Conservation (phyloP, 2,888 invertebrate species). For the Metopia argyrocephala region DNA sequence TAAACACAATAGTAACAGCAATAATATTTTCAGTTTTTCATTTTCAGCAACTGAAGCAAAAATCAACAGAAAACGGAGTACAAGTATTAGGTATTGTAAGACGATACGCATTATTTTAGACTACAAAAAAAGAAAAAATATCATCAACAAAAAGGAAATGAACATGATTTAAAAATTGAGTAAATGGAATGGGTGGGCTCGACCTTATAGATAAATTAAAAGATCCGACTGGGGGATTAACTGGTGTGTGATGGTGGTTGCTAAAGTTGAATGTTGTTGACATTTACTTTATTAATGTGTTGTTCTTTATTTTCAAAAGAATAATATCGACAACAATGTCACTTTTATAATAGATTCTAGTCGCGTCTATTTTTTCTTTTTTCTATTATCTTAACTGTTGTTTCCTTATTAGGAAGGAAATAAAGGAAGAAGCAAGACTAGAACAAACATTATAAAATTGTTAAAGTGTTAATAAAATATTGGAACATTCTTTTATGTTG, state of each 20-base stretch:
- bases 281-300: slow-evolving; percentile 61
- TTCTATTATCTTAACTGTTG: background rate
- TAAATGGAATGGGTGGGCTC: slow-evolving; percentile 16
- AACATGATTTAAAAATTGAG: slow-evolving; percentile 42
- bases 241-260: background rate
- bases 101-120: slow-evolving; percentile 49
- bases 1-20: background rate
- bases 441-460: slow-evolving; percentile 41
- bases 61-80: background rate
- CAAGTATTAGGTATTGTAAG: slow-evolving; percentile 36
- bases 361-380: background rate
- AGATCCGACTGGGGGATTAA: too few relatives aligned
- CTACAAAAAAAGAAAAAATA: background rate
- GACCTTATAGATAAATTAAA: background rate
- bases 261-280: slow-evolving; percentile 56
- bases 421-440: background rate
- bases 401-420: background rate
- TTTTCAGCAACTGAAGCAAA: background rate
- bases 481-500: slow-evolving; percentile 16
- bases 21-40: slow-evolving; percentile 3
- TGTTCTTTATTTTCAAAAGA: slow-evolving; percentile 48
- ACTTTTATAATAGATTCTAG: slow-evolving; percentile 11
- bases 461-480: slow-evolving; percentile 61
- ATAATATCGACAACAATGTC: slow-evolving; percentile 37
- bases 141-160: slow-evolving; percentile 10